Percentiles rank a stretch among this genome's conserved stretches.
Evolutionary conservation across 2,888 invertebrate species (phyloP).

Genomic region (Mythimna loreyi): DNA sequence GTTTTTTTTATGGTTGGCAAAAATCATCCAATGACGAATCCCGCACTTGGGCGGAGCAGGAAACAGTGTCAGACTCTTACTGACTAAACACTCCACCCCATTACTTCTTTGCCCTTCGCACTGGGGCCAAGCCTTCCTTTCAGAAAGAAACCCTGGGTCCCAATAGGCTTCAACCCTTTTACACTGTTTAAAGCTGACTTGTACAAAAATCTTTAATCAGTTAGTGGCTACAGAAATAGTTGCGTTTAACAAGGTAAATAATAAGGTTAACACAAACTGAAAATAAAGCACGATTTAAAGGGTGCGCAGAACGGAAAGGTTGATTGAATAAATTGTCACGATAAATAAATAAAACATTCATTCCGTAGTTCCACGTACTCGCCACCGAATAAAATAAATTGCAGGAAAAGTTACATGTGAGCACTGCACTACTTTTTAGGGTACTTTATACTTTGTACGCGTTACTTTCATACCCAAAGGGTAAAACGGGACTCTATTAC

Average conservation of each 20-base stretch:
- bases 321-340: conserved; percentile 57
- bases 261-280: conserved; percentile 33
- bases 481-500: too few species aligned
- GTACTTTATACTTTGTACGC: too few species aligned
- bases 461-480: too few species aligned
- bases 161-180: too few species aligned
- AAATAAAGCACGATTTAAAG: conserved; percentile 23
- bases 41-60: too few species aligned
- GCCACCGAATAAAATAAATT: background rate
- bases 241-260: conserved; percentile 21
- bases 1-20: too few species aligned
- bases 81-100: too few species aligned
- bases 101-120: too few species aligned
- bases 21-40: too few species aligned
- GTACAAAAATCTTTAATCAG: background rate
- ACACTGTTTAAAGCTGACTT: background rate
- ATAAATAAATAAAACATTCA: conserved; percentile 52
- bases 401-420: background rate
- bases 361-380: conserved; percentile 14
- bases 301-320: conserved; percentile 33
- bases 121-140: too few species aligned
- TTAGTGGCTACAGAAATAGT: background rate
- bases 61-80: too few species aligned
- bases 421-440: background rate
- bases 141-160: too few species aligned